phyloP scores from a whole-genome alignment of 2,797 vertebrate species.

The Astyanax mexicanus region DNA sequence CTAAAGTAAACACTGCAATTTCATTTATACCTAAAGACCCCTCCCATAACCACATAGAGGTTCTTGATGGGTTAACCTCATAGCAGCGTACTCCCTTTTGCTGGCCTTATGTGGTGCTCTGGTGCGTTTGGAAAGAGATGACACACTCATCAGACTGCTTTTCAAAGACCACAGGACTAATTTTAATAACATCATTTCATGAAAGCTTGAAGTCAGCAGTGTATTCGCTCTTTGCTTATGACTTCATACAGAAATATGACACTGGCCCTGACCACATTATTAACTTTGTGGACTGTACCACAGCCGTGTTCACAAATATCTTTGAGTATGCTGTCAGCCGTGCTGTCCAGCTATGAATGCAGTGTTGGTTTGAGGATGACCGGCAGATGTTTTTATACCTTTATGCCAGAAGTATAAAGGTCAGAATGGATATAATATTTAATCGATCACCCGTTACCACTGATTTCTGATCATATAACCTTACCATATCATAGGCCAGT shows the following conservation, averaged over 20 bases:
- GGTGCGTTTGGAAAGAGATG: not conserved
- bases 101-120: not conserved
- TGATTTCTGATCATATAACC: not conserved
- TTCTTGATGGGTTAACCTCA: not conserved
- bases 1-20: too few relatives aligned
- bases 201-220: conserved; percentile 18
- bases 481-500: not conserved
- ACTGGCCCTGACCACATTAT: conserved; percentile 12
- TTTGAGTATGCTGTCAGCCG: not conserved
- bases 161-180: conserved; percentile 19
- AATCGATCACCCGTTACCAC: not conserved
- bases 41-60: too few relatives aligned
- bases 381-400: not conserved
- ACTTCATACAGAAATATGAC: conserved; percentile 6
- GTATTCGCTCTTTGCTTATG: not conserved
- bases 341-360: not conserved
- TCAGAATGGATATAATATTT: not conserved
- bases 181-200: conserved; percentile 36
- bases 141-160: not conserved
- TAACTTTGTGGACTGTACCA: conserved; percentile 14
- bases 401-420: not conserved
- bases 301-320: not conserved
- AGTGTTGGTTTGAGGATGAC: not conserved
- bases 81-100: not conserved
- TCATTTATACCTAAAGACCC: too few relatives aligned